Percentiles rank a stretch among this genome's conserved stretches.
Conservation (phyloP, 2,113 vertebrate species). For the Catagonus wagneri region DNA sequence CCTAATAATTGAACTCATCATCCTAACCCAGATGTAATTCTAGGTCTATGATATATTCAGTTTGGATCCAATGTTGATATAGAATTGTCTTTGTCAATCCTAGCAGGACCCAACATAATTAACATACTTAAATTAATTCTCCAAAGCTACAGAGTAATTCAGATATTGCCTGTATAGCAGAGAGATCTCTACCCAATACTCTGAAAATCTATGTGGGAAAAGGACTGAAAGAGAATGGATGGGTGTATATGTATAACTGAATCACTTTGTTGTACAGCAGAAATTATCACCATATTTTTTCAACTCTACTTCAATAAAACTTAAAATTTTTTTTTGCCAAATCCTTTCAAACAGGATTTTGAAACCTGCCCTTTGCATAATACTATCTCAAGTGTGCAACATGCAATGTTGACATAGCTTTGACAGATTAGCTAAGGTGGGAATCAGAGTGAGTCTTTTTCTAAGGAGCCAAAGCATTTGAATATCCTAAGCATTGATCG, state of each 20-base stretch:
- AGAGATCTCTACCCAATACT: no score
- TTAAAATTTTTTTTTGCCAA: background rate
- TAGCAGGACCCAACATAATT: background rate
- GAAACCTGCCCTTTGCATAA: rapidly evolving
- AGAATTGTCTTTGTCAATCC: background rate
- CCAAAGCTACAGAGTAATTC: background rate
- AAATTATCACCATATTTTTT: no score
- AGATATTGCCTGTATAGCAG: background rate
- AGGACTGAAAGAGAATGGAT: no score
- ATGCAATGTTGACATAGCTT: background rate
- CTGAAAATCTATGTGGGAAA: no score
- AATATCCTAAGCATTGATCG: background rate
- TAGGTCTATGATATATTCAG: no score
- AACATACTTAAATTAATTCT: background rate
- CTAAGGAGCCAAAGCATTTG: background rate
- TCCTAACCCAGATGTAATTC: background rate
- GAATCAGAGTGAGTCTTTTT: background rate
- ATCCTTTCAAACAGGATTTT: background rate
- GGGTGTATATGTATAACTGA: no score
- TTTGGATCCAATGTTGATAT: background rate
- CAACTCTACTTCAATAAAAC: no score
- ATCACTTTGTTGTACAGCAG: no score
- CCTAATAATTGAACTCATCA: background rate
- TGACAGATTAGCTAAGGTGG: no score
- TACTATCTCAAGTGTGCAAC: no score